Evolutionary conservation across 2,888 invertebrate species (phyloP), one percentile per base, ranked within the genome.

Genomic region (Tipula unca): DNA sequence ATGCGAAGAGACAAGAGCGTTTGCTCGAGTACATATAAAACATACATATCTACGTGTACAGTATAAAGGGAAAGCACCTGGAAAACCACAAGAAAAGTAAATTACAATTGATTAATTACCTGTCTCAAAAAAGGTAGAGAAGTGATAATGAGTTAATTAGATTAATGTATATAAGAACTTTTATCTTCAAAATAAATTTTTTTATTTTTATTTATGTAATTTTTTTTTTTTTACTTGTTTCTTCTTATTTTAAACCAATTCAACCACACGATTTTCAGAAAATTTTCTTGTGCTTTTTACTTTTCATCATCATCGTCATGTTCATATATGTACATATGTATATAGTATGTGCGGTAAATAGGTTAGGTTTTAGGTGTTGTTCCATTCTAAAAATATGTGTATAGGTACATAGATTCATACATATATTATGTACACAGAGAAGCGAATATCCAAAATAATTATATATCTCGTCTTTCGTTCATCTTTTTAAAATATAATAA

Each of bases 21-120:
- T 0, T 69, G 6, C 39, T 5, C 3, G 39, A 39, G 3, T 39
- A 39, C 42, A 14, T 42, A 42, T 42, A 35, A 6, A 4, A 42
- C n/a, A 48, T 17, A 48, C n/a, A n/a, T 8, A 3, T 48, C 1
- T 48, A 48, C 13, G n/a, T 48, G 17, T 48, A 48, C 8, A 13
- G 8, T 69, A 25, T 13, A 69, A 39, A 48, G 48, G 69, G 69
- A 69, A 69, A 69, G 69, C 69, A 69, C 69, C 69, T 69, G 69
- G 69, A 69, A 69, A 69, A 69, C 69, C 69, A 69, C 69, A 69
- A 69, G 69, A 69, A 69, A 69, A 69, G 69, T 69, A 69, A 69
- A 69, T 69, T 69, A 69, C 69, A 69, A 69, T 69, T 69, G 69
- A 69, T 69, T 69, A 69, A 69, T 69, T 69, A 69, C 69, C 69